Evolutionary conservation across 2,113 vertebrate genomes (phyloP), one percentile per base, ranked within the genome.

Genomic region (Potamarius usumacintae): DNA sequence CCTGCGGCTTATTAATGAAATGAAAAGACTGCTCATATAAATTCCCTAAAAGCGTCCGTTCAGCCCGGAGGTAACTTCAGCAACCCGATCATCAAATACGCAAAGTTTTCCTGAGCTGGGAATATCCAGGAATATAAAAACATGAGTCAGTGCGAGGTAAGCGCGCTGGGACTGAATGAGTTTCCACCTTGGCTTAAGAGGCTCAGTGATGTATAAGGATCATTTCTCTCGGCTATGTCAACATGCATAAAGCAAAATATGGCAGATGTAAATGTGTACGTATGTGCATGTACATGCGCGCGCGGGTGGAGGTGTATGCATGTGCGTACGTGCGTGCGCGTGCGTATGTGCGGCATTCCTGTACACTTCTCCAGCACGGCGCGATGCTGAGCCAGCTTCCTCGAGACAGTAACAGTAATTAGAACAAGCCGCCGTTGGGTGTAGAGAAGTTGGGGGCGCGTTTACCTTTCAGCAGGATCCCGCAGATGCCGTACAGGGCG

Each of bases 381-480:
- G 62, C 82, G 74, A 77, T 63, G 74, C 72, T 85, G 72, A 86
- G 85, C 74, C 42, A 78, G 72, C 67, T 74, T 62, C 53, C 79
- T 48, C 57, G 17, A 60, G 27, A 80, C n/a, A 80, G 53, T 80
- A 80, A 34, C 53, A 58, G 53, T 58, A 22, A 80, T 80, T 58
- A 58, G 55, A 80, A 7, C 82, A 67, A 74, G 65, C 77, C 34
- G 55, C 42, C 42, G 80, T 52, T 57, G 80, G 50, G 20, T 72
- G 81, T 7, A 69, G 55, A 78, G 74, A 90, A 88, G 86, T 90
- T 90, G 53, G 48, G 86, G 48, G 53, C 71, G 82, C 85, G 65
- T 71, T 83, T 92, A 92, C 92, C 92, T 92, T 92, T 92, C 14
- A 92, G 89, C 69, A 91, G 84, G 89, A 92, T 92, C 89, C 92